These are phyloP conservation scores for Hydrozoanthus gracilis DNA, from an alignment of 92 coral and sea anemone species.

Conservation along the genomic window DNA sequence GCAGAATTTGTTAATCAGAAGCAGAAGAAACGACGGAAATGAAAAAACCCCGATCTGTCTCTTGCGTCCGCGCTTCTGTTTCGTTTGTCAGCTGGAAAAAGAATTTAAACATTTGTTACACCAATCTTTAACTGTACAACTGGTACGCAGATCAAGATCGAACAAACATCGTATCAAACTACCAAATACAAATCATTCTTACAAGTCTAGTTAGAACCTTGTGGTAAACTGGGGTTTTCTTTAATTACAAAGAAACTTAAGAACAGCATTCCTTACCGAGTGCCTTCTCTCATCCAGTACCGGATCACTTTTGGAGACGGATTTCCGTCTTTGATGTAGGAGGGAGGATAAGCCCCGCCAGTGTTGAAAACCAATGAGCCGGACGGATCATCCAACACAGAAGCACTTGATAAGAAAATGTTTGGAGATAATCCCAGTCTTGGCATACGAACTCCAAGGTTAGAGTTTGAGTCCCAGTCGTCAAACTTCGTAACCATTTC, in stretches of 20 bases:
- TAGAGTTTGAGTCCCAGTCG: conserved; percentile 9
- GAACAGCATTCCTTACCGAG: conserved; percentile 23
- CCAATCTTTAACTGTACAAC: too few species aligned
- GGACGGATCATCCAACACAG: conserved; percentile 41
- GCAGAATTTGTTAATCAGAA: too few species aligned
- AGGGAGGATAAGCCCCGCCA: conserved; percentile 19
- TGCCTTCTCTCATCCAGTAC: conserved; percentile 68
- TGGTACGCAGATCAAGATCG: too few species aligned
- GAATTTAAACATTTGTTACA: too few species aligned
- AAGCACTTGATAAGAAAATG: conserved; percentile 46
- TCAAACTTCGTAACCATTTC: conserved; percentile 50
- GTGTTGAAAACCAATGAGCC: conserved; percentile 54
- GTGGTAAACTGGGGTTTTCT: neutral
- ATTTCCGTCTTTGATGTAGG: conserved; percentile 39
- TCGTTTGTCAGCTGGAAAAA: too few species aligned
- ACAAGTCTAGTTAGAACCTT: neutral
- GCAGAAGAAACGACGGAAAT: too few species aligned
- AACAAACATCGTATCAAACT: too few species aligned
- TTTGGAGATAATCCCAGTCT: conserved; percentile 55
- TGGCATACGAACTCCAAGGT: conserved; percentile 61
- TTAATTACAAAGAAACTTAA: neutral
- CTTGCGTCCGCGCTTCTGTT: too few species aligned
- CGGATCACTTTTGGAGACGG: conserved; percentile 55
- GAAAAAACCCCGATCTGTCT: too few species aligned
- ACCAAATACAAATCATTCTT: too few species aligned